Evolutionary conservation across 2,888 invertebrate species (phyloP).

Genomic region (Cerceris rybyensis): DNA sequence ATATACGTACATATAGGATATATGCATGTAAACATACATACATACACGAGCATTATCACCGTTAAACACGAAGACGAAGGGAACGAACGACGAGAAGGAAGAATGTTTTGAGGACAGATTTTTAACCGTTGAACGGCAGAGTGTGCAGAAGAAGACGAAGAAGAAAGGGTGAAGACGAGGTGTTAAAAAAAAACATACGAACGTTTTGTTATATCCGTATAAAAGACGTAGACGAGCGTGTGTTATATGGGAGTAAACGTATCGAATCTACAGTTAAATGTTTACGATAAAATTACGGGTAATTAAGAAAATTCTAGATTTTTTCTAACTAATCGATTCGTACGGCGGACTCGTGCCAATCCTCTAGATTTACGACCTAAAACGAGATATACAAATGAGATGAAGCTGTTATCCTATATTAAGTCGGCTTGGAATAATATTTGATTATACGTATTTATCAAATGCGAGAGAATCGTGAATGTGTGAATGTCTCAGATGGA

Average conservation of each 20-base stretch:
- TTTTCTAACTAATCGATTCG: conserved; percentile 80
- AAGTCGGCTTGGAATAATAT: conserved; percentile 75
- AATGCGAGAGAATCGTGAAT: conserved; percentile 30
- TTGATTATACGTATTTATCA: conserved; percentile 72
- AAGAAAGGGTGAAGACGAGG: conserved; percentile 11
- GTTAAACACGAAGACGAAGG: neutral
- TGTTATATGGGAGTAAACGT: conserved; percentile 66
- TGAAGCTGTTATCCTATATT: conserved; percentile 75
- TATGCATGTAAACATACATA: conserved; percentile 20
- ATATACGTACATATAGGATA: conserved; percentile 37
- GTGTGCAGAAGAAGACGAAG: conserved; percentile 18
- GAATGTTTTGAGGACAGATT: neutral
- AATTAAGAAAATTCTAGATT: conserved; percentile 81
- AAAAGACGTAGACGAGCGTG: conserved; percentile 58
- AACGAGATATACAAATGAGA: conserved; percentile 67
- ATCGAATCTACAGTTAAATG: conserved; percentile 79
- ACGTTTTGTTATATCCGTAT: conserved; percentile 68
- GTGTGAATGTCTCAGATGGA: conserved; percentile 12
- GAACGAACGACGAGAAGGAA: neutral
- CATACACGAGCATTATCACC: conserved; percentile 12
- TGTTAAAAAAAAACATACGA: conserved; percentile 41
- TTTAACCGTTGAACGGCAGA: neutral
- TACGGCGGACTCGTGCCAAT: conserved; percentile 76
- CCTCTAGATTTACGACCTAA: conserved; percentile 77
- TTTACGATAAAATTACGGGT: conserved; percentile 82